Conservation (phyloP, 1,140 invertebrate genomes). For the Druon quercuslanigerum region DNA sequence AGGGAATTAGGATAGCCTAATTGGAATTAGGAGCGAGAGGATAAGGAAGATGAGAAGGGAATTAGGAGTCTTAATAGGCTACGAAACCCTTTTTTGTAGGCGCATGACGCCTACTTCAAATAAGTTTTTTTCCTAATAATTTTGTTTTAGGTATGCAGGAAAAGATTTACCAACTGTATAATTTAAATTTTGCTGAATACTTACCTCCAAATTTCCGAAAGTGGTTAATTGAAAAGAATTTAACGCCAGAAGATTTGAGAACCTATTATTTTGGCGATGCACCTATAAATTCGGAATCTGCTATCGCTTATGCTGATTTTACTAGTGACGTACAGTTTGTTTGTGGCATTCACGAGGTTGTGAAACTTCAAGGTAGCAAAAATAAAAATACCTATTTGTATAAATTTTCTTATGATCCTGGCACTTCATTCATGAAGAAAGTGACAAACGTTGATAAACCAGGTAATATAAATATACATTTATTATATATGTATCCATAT, state of each 20-base stretch:
- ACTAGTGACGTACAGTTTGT: constrained; percentile 72
- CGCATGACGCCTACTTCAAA: too few relatives aligned
- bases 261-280: constrained; percentile 65
- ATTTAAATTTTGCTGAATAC: constrained; percentile 41
- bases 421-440: constrained; percentile 40
- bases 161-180: constrained; percentile 38
- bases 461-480: constrained; percentile 34
- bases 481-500: too few relatives aligned
- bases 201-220: constrained; percentile 35
- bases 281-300: constrained; percentile 51
- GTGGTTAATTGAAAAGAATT: constrained; percentile 38
- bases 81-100: too few relatives aligned
- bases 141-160: constrained; percentile 38
- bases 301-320: constrained; percentile 66
- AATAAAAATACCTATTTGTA: constrained; percentile 72
- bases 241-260: constrained; percentile 47
- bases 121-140: background rate
- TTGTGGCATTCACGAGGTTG: constrained; percentile 67
- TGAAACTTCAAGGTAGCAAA: constrained; percentile 61
- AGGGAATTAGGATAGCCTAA: too few relatives aligned
- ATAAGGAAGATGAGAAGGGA: too few relatives aligned
- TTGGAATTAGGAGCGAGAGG: too few relatives aligned
- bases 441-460: constrained; percentile 37
- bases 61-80: too few relatives aligned
- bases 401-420: constrained; percentile 69